phyloP scores from a whole-genome alignment of 2,888 invertebrate genomes.

The Halictus quadricinctus region DNA sequence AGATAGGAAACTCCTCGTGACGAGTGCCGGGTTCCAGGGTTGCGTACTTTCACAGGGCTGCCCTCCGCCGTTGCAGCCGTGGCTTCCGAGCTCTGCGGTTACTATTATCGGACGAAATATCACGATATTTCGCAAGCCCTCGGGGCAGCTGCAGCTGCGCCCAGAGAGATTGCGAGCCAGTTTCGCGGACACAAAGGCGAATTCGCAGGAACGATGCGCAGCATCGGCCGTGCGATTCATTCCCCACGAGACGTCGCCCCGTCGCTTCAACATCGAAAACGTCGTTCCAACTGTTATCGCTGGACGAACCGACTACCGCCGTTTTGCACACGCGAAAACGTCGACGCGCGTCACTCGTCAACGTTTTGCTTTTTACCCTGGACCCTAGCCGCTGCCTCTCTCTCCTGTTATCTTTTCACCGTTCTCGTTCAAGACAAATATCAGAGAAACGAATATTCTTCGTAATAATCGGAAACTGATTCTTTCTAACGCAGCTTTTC shows the following conservation, averaged over 20 bases:
- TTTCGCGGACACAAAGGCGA: constrained; percentile 55
- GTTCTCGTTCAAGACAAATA: background rate
- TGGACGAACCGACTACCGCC: constrained; percentile 15
- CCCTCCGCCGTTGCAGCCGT: background rate
- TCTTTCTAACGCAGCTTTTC: background rate
- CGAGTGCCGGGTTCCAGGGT: background rate
- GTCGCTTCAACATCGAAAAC: constrained; percentile 41
- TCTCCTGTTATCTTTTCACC: background rate
- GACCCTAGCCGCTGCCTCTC: background rate
- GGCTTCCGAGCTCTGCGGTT: constrained; percentile 22
- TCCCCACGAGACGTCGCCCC: constrained; percentile 45
- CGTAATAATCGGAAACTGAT: background rate
- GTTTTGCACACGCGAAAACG: constrained; percentile 8
- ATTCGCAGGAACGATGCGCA: constrained; percentile 37
- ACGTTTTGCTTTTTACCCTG: background rate
- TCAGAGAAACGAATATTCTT: background rate
- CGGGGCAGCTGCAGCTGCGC: constrained; percentile 50
- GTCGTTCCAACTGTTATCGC: constrained; percentile 44
- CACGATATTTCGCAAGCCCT: constrained; percentile 56
- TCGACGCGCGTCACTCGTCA: background rate
- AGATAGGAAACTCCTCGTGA: constrained; percentile 22
- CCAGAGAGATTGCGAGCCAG: constrained; percentile 51
- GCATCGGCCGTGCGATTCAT: constrained; percentile 38
- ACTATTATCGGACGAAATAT: constrained; percentile 58
- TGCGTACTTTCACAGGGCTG: constrained; percentile 22